A percentile compares a stretch with the other conserved stretches of the same genome.
Conservation (phyloP, 2,888 invertebrate species). For the Seira sanloemensis region DNA sequence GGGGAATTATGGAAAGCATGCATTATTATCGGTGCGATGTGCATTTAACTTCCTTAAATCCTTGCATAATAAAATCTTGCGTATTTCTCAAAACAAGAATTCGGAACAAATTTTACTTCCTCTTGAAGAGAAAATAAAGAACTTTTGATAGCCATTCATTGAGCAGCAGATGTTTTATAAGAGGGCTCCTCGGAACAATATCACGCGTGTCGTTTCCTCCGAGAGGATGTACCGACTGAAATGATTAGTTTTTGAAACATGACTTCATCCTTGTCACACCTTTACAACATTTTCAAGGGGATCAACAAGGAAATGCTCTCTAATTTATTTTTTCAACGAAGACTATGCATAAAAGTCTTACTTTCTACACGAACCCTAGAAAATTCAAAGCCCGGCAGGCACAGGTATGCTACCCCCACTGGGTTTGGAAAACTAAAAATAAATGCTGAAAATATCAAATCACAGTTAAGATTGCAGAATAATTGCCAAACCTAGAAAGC, state of each 20-base stretch:
- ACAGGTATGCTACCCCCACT: too few relatives aligned
- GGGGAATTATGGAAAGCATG: neutral
- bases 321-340: too few relatives aligned
- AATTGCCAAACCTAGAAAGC: too few relatives aligned
- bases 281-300: conserved; percentile 22
- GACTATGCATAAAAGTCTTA: too few relatives aligned
- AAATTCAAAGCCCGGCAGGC: too few relatives aligned
- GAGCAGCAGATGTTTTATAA: neutral
- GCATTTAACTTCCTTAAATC: neutral
- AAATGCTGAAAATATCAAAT: too few relatives aligned
- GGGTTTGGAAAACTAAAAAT: too few relatives aligned
- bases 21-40: neutral
- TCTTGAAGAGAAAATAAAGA: neutral
- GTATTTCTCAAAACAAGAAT: neutral
- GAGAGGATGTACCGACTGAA: neutral
- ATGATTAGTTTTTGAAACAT: conserved; percentile 20
- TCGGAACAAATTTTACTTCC: neutral
- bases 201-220: neutral
- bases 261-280: conserved; percentile 46
- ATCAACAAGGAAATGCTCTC: too few relatives aligned
- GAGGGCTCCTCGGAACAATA: neutral
- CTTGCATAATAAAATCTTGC: neutral
- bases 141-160: neutral
- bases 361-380: too few relatives aligned
- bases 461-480: too few relatives aligned